A percentile compares a stretch with the other conserved stretches of the same genome.
These are phyloP conservation scores for Euproctis similis DNA, from an alignment of 2,888 invertebrate species.

Conservation along the genomic window DNA sequence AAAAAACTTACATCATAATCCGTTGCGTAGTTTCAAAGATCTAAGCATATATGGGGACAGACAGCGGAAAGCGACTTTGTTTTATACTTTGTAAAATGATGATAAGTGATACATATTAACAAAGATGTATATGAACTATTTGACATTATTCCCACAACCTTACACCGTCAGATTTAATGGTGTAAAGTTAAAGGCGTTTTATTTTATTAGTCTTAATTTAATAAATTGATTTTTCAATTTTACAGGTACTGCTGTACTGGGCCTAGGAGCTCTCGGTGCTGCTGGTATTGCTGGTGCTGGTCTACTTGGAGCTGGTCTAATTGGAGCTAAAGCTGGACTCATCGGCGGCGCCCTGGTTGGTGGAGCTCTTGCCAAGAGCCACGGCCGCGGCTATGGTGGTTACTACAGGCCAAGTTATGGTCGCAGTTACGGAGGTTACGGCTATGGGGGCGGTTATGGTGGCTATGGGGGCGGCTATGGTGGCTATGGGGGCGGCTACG, in stretches of 20 bases:
- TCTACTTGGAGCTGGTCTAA: slow-evolving; percentile 45
- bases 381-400: slow-evolving; percentile 24
- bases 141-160: too few relatives aligned
- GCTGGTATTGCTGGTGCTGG: slow-evolving; percentile 44
- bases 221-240: slow-evolving; percentile 1
- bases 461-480: slow-evolving; percentile 23
- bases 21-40: too few relatives aligned
- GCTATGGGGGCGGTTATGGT: slow-evolving; percentile 5
- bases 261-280: slow-evolving; percentile 32
- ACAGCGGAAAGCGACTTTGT: too few relatives aligned
- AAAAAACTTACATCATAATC: too few relatives aligned
- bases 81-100: too few relatives aligned
- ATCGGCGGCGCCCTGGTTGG: slow-evolving; percentile 54
- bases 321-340: slow-evolving; percentile 52
- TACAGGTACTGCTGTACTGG: slow-evolving; percentile 31
- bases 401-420: background rate
- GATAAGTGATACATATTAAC: too few relatives aligned
- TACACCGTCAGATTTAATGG: too few relatives aligned
- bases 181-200: too few relatives aligned
- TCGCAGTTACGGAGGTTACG: slow-evolving; percentile 16
- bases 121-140: too few relatives aligned
- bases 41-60: too few relatives aligned
- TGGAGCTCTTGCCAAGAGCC: slow-evolving; percentile 35
- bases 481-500: slow-evolving; percentile 21
- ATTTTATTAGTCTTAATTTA: too few relatives aligned